A percentile compares a stretch with the other conserved stretches of the same genome.
Conservation (phyloP, 1,140 invertebrate species). For the Rhynchophorus ferrugineus region DNA sequence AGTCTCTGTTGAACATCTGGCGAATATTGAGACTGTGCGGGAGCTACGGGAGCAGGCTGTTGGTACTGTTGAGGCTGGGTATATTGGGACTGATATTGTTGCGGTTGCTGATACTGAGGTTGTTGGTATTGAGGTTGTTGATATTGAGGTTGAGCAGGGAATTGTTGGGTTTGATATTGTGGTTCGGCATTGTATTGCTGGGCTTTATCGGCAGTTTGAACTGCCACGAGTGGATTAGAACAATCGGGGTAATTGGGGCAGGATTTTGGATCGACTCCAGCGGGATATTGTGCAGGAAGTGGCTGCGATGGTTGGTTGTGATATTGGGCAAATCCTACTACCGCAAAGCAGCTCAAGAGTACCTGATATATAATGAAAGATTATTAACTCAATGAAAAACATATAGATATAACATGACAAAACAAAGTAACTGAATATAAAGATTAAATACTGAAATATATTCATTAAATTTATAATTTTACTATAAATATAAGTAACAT, state of each 20-base stretch:
- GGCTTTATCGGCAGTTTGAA: slow-evolving; percentile 16
- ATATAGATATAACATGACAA: background rate
- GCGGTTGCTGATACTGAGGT: slow-evolving; percentile 6
- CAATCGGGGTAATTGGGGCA: slow-evolving; percentile 40
- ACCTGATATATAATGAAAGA: background rate
- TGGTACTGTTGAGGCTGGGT: slow-evolving; percentile 11
- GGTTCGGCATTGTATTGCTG: slow-evolving; percentile 1
- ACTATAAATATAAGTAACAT: too few relatives aligned
- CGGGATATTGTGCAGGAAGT: slow-evolving; percentile 34
- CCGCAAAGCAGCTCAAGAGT: background rate
- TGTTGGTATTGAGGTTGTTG: slow-evolving; percentile 10
- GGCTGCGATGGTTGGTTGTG: slow-evolving; percentile 25
- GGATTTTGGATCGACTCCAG: slow-evolving; percentile 36
- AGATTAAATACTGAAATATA: too few relatives aligned
- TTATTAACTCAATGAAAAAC: background rate
- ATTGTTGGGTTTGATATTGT: slow-evolving; percentile 2
- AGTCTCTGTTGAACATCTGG: slow-evolving; percentile 27
- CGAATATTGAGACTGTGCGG: slow-evolving; percentile 37
- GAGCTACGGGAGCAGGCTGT: background rate
- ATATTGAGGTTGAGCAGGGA: background rate
- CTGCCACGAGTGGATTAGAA: slow-evolving; percentile 32
- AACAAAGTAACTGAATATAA: too few relatives aligned
- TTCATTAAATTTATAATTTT: too few relatives aligned
- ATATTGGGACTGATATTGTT: slow-evolving; percentile 1
- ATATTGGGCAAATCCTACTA: background rate